These are phyloP conservation scores for Isurus oxyrinchus DNA, from an alignment of 2,113 vertebrate genomes.

Conservation along the genomic window DNA sequence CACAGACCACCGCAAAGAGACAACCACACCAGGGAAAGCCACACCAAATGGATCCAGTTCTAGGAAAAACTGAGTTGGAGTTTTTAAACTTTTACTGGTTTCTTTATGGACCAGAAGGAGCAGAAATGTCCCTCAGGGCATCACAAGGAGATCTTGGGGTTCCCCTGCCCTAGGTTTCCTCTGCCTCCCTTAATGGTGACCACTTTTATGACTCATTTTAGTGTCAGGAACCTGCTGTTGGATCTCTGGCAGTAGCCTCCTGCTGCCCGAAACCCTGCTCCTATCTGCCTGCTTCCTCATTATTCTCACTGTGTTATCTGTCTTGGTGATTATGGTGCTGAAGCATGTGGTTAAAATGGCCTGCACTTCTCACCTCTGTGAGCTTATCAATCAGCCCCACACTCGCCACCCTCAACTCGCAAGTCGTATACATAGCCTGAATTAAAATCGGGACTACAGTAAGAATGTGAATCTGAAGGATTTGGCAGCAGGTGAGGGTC, in stretches of 20 bases:
- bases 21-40: background rate
- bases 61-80: background rate
- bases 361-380: background rate
- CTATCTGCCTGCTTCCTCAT: background rate
- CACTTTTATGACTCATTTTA: background rate
- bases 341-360: background rate
- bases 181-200: background rate
- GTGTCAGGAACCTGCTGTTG: background rate
- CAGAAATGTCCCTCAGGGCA: background rate
- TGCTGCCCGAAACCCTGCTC: background rate
- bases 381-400: too few species aligned
- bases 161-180: background rate
- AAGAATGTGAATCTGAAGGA: background rate
- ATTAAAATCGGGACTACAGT: background rate
- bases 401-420: background rate
- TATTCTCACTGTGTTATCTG: background rate
- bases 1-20: background rate
- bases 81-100: background rate
- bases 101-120: background rate
- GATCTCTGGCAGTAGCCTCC: background rate
- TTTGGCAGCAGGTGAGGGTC: background rate
- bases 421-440: background rate
- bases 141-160: background rate
- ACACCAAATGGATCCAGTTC: background rate
- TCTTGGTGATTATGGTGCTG: background rate